Evolutionary conservation across 2,888 invertebrate genomes (phyloP).

Genomic region (Rugalucina vietnamica): DNA sequence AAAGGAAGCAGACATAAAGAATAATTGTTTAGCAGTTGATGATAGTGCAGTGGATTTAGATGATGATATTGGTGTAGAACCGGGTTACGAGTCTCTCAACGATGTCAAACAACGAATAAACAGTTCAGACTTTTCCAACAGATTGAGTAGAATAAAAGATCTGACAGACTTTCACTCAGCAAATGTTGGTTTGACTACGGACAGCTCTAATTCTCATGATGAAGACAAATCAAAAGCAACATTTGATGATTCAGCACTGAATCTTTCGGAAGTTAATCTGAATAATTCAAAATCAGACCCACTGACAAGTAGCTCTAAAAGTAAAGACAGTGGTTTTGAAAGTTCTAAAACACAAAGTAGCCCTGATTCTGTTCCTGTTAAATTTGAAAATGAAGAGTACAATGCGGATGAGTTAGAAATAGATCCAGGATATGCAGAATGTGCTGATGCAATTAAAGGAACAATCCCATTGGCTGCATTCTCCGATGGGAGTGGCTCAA

Average conservation of each 20-base stretch:
- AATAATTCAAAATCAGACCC: constrained; percentile 2
- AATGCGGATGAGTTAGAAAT: constrained; percentile 48
- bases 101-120: constrained; percentile 57
- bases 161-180: not conserved
- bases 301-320: constrained; percentile 25
- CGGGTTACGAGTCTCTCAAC: constrained; percentile 59
- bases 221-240: not conserved
- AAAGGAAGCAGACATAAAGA: constrained; percentile 20
- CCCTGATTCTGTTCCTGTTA: not conserved
- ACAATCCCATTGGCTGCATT: constrained; percentile 40
- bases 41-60: constrained; percentile 61
- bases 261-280: constrained; percentile 32
- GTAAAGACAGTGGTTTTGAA: constrained; percentile 50
- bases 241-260: constrained; percentile 54
- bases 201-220: not conserved
- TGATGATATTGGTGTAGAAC: constrained; percentile 30
- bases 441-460: constrained; percentile 65
- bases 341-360: constrained; percentile 44
- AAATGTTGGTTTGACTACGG: not conserved
- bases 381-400: constrained; percentile 6
- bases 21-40: constrained; percentile 40
- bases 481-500: constrained; percentile 59
- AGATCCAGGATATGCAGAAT: constrained; percentile 61
- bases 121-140: not conserved
- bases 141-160: constrained; percentile 11